Evolutionary conservation across 2,797 vertebrate genomes (phyloP), one percentile per base, ranked within the genome.

Genomic region (Rachycentron canadum): DNA sequence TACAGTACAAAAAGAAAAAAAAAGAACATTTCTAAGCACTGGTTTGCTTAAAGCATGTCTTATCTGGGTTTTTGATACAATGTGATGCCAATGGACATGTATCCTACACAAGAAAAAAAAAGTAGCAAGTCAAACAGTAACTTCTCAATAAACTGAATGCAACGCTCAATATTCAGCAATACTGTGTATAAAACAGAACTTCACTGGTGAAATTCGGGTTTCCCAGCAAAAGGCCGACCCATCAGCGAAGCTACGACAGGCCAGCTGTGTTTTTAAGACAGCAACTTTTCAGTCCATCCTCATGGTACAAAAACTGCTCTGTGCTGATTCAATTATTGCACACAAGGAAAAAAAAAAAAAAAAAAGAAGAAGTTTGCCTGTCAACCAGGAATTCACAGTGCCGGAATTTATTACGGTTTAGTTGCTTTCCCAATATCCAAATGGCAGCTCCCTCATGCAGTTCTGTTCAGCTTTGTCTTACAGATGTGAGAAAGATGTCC

Each of bases 101-200:
- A 84, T 79, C 77, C 73, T 70, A 74, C 70, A 81, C 53, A 8
- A 69, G 57, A 63, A 67, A 79, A 69, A 65, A 74, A 66, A 61
- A 81, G 70, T 66, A 86, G 81, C 77, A 88, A 86, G 75, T 79
- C 81, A 66, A 79, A 76, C 59, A 60, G 82, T 69, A 88, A 84
- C 76, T 78, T 79, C 82, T 90, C 85, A 71, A 52, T 76, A 74
- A 85, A 83, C 81, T 7, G 17, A 92, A 90, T 92, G 92, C 92
- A 92, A 83, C 1, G 86, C 85, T 90, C 81, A 82, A 90, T 86
- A 92, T 91, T 91, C 90, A 94, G 93, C 93, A 94, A 93, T 94
- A 93, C 92, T 90, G 88, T 93, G 89, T 91, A 86, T 78, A 90
- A 89, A 86, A 65, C 80, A 47, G 41, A 64, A 45, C 73, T 82